These are phyloP conservation scores for Heliconius hermathena DNA, from an alignment of 1,140 invertebrate genomes.

Conservation along the genomic window DNA sequence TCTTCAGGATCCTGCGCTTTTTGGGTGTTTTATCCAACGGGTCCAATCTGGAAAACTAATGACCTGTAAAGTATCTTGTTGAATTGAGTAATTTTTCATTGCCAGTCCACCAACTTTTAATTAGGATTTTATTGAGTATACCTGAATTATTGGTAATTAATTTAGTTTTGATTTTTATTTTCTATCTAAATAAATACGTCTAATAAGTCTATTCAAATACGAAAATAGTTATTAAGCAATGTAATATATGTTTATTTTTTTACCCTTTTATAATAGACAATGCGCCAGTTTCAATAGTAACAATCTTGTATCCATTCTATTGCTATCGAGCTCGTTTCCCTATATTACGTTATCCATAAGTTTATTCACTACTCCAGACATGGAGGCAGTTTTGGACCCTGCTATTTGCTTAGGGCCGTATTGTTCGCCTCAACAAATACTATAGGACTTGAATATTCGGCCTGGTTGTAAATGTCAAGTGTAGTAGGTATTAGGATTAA, in stretches of 20 bases:
- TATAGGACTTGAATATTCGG: conserved; percentile 38
- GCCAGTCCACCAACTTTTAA: conserved; percentile 49
- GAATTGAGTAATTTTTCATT: conserved; percentile 69
- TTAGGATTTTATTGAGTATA: conserved; percentile 46
- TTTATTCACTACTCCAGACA: conserved; percentile 33
- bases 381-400: conserved; percentile 38
- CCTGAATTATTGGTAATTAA: neutral
- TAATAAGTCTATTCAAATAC: neutral
- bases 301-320: conserved; percentile 27
- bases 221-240: no score
- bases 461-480: conserved; percentile 42
- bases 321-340: conserved; percentile 18
- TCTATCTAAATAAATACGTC: no score
- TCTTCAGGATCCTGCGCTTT: conserved; percentile 46
- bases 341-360: conserved; percentile 18
- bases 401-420: conserved; percentile 46
- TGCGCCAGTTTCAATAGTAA: neutral
- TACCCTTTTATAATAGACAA: neutral
- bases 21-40: conserved; percentile 53
- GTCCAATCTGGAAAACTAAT: conserved; percentile 67
- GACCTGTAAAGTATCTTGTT: conserved; percentile 69
- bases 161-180: neutral
- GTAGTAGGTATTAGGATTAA: neutral
- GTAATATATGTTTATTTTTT: neutral
- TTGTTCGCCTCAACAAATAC: conserved; percentile 42